Conservation (phyloP, 2,113 vertebrate species). For the Thermophis baileyi region DNA sequence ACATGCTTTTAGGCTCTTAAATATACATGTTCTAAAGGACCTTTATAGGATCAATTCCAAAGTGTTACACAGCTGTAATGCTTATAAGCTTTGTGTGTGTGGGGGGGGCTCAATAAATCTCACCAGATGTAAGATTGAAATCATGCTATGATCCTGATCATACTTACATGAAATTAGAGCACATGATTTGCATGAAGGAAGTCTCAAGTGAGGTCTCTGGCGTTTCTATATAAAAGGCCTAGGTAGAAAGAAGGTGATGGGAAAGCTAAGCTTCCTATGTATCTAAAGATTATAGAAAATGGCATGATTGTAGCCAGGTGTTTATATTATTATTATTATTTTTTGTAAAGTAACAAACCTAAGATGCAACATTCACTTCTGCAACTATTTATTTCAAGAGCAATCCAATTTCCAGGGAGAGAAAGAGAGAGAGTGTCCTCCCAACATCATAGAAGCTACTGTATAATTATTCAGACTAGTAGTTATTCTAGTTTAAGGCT, state of each 20-base stretch:
- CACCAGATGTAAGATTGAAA: not conserved
- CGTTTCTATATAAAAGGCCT: not conserved
- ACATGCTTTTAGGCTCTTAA: not conserved
- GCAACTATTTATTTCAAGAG: not conserved
- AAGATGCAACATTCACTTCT: not conserved
- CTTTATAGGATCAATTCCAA: not conserved
- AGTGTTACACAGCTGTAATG: not conserved
- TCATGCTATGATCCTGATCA: not conserved
- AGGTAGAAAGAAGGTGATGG: no score
- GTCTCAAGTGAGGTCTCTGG: not conserved
- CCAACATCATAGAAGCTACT: not conserved
- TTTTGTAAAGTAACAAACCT: not conserved
- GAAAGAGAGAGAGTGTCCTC: not conserved
- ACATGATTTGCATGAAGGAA: not conserved
- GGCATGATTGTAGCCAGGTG: not conserved
- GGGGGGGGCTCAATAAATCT: no score
- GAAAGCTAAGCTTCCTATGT: not conserved
- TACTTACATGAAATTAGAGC: not conserved
- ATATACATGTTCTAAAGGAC: not conserved
- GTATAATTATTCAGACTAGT: not conserved
- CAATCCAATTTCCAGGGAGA: not conserved
- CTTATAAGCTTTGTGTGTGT: not conserved
- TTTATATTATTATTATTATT: not conserved
- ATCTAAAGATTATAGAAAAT: not conserved
- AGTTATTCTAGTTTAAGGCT: not conserved